phyloP scores from a whole-genome alignment of 2,113 vertebrate genomes.

The Saccopteryx bilineata region DNA sequence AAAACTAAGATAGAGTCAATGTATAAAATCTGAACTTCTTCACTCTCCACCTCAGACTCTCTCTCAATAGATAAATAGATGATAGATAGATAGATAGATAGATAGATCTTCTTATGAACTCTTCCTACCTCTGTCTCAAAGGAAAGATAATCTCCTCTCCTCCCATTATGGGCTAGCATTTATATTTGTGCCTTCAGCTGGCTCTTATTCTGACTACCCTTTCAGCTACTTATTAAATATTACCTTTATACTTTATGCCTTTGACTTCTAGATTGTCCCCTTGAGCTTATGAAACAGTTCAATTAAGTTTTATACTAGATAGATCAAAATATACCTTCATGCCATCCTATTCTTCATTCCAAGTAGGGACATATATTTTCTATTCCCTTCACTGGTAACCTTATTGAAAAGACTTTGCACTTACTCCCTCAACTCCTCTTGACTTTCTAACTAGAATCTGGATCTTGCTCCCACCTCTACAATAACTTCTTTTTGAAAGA shows the following conservation, averaged over 20 bases:
- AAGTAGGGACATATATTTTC: not conserved
- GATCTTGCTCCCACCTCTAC: not conserved
- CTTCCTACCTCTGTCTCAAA: not conserved
- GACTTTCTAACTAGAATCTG: slow-evolving; percentile 46
- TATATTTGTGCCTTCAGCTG: not conserved
- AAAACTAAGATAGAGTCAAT: not conserved
- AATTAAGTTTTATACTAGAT: not conserved
- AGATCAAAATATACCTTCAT: not conserved
- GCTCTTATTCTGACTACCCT: not conserved
- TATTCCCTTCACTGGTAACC: not conserved
- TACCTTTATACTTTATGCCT: slow-evolving; percentile 20
- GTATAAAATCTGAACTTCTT: not conserved
- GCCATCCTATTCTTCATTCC: not conserved
- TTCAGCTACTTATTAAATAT: not conserved
- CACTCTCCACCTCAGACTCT: not conserved
- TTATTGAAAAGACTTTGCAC: not conserved
- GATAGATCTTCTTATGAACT: not conserved
- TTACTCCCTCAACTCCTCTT: not conserved
- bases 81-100: not conserved
- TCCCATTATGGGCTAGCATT: not conserved
- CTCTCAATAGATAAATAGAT: not conserved
- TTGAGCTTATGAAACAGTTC: slow-evolving; percentile 34
- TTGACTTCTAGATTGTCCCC: slow-evolving; percentile 34
- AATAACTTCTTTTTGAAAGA: slow-evolving; percentile 43
- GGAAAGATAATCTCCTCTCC: not conserved